Percentiles rank a stretch among this genome's conserved stretches.
Conservation (phyloP, 2,888 invertebrate genomes). For the Crocallis elinguaria region DNA sequence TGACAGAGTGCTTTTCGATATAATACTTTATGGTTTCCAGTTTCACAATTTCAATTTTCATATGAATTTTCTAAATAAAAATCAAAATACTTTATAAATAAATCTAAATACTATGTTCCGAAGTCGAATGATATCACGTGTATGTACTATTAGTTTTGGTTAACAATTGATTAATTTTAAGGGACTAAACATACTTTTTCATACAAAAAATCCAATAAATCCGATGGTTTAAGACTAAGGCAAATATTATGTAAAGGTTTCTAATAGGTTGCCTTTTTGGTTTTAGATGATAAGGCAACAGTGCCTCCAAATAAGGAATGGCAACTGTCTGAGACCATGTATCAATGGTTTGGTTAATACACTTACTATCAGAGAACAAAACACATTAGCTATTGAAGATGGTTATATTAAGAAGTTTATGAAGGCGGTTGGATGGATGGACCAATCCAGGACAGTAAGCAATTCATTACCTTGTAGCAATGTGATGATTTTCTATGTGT, state of each 20-base stretch:
- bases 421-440: conserved; percentile 85
- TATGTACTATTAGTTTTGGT: conserved; percentile 33
- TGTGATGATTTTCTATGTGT: not conserved
- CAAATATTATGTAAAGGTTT: conserved; percentile 12
- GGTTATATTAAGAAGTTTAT: conserved; percentile 85
- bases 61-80: not conserved
- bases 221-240: no score
- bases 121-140: conserved; percentile 46
- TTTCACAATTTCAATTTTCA: not conserved
- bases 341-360: conserved; percentile 27
- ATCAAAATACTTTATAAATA: not conserved
- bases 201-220: no score
- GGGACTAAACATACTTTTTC: no score
- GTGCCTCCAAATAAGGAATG: conserved; percentile 28
- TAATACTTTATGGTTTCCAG: no score
- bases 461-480: not conserved
- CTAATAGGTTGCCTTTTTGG: not conserved
- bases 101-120: conserved; percentile 44
- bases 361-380: conserved; percentile 49
- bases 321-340: conserved; percentile 54
- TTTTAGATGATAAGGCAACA: conserved; percentile 51
- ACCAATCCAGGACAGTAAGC: conserved; percentile 82
- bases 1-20: no score
- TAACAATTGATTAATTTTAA: not conserved
- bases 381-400: conserved; percentile 68